Conservation (phyloP, 2,888 invertebrate species). For the Hemaris fuciformis region DNA sequence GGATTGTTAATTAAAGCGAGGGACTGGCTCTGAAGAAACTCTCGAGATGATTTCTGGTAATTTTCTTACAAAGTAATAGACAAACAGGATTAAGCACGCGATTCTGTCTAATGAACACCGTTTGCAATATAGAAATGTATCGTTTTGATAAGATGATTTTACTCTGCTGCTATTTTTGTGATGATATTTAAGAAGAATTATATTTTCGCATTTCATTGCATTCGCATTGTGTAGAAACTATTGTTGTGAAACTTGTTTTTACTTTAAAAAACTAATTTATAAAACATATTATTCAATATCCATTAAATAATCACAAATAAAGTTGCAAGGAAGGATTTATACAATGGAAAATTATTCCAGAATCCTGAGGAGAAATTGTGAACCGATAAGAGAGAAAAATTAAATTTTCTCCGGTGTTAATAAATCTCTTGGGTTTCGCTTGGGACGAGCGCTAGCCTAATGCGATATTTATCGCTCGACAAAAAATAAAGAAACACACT, state of each 20-base stretch:
- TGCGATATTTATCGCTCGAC: slow-evolving; percentile 70
- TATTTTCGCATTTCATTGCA: no score
- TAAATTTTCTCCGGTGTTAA: slow-evolving; percentile 55
- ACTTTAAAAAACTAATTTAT: no score
- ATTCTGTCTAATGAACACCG: slow-evolving; percentile 15
- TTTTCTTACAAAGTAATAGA: background rate
- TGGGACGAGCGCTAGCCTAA: slow-evolving; percentile 55
- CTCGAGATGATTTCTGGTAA: slow-evolving; percentile 3
- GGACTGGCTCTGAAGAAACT: slow-evolving; percentile 8
- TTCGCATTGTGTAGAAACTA: no score
- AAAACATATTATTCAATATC: no score
- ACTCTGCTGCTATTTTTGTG: background rate
- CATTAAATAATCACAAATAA: background rate
- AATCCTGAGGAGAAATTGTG: slow-evolving; percentile 45
- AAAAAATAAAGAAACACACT: slow-evolving; percentile 64
- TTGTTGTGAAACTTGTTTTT: no score
- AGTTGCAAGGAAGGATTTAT: background rate
- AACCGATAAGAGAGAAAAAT: slow-evolving; percentile 53
- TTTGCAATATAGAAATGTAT: background rate
- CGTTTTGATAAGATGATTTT: background rate
- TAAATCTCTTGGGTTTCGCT: slow-evolving; percentile 53
- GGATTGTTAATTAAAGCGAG: slow-evolving; percentile 13
- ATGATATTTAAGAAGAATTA: no score
- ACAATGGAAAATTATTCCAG: slow-evolving; percentile 33
- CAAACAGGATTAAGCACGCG: background rate